Conservation (phyloP, 1,140 invertebrate genomes). For the Temnothorax curvispinosus region DNA sequence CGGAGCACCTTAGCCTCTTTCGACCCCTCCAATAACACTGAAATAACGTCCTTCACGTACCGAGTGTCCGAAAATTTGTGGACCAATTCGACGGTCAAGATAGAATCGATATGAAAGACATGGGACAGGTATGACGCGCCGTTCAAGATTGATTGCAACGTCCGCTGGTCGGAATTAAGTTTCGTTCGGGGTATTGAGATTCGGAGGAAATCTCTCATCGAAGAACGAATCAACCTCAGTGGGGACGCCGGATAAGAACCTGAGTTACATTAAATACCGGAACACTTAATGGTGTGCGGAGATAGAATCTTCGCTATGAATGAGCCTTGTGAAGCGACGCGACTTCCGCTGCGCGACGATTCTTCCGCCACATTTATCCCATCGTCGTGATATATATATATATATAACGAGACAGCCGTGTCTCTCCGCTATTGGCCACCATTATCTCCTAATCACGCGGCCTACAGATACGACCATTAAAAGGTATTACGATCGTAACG, state of each 20-base stretch:
- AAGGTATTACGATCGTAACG: conserved; percentile 35
- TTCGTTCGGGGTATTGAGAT: neutral
- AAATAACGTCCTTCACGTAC: conserved; percentile 25
- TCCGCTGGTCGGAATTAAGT: conserved; percentile 1
- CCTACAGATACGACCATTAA: conserved; percentile 34
- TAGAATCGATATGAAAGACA: neutral
- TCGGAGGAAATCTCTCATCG: neutral
- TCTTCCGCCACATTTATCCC: conserved; percentile 42
- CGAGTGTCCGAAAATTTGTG: conserved; percentile 49
- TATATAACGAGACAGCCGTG: neutral
- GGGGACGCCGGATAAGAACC: neutral
- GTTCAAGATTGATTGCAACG: conserved; percentile 42
- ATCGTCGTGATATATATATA: conserved; percentile 1
- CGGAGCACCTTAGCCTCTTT: conserved; percentile 1
- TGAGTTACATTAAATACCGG: conserved; percentile 26
- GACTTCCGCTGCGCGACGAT: conserved; percentile 34
- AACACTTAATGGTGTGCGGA: conserved; percentile 32
- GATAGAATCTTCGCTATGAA: conserved; percentile 14
- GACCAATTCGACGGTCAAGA: neutral
- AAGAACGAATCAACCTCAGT: neutral
- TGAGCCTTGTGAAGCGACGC: neutral
- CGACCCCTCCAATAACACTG: conserved; percentile 10
- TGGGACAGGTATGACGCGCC: neutral
- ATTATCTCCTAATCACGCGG: conserved; percentile 43
- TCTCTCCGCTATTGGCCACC: neutral